Evolutionary conservation across 2,113 vertebrate genomes (phyloP), one percentile per base, ranked within the genome.

Genomic region (Stomatorhinus ivindoensis): DNA sequence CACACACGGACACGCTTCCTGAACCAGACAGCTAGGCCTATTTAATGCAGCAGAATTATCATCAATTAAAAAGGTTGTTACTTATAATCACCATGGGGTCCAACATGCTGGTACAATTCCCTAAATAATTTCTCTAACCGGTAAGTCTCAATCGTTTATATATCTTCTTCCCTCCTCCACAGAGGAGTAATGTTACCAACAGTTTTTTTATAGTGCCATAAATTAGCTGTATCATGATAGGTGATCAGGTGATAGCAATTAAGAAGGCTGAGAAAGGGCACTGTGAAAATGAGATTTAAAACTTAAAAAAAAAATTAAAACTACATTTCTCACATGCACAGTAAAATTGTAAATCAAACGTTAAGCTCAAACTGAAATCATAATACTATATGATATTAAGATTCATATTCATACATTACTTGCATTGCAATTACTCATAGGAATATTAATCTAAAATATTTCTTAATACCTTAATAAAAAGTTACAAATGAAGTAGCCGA

Each of bases 31-130:
- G 61, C 10, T 31, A 69, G n/a, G 10, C 61, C 48, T 51, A 50
- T 86, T 84, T 46, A 90, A 73, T 73, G 51, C 10, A 90, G 27
- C 65, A 87, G 55, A 80, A 90, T 35, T 48, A 65, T 86, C 69
- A 50, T 24, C 9, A 21, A 35, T 39, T 84, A n/a, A 24, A 80
- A 19, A 31, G 15, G 35, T 17, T 80, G 73, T 80, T 80, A 80
- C 35, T 42, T 35, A 80, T 42, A 80, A 24, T 84, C 35, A 44
- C 21, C 82, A 84, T 84, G 73, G 35, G 35, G 39, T 47, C 21
- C 82, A 84, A n/a, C 82, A n/a, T 47, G 17, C 39, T 47, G 42
- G 39, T 44, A 82, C 35, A 82, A 19, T 27, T 69, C 13, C 3
- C 61, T 69, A 69, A 27, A 69, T 69, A 27, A 69, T 69, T 11